Conservation (phyloP, 2,113 vertebrate genomes). For the Amphiprion ocellaris region DNA sequence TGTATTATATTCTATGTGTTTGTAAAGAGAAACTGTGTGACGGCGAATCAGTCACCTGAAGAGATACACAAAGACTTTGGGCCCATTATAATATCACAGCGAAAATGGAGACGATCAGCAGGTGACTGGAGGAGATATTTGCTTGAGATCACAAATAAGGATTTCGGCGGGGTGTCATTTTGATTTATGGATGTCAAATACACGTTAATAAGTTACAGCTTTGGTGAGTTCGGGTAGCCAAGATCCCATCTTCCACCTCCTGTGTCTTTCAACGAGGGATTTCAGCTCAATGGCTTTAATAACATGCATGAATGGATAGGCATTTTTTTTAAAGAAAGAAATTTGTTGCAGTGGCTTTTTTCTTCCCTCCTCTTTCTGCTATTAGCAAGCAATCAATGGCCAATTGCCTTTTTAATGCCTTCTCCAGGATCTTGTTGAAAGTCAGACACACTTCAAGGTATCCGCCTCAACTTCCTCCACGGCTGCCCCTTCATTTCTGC, state of each 20-base stretch:
- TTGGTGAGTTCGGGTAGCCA: conserved; percentile 86
- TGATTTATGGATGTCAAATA: conserved; percentile 81
- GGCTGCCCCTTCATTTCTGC: conserved; percentile 87
- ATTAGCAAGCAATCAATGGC: conserved; percentile 92
- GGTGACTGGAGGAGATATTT: conserved; percentile 29
- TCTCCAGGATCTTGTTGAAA: conserved; percentile 90
- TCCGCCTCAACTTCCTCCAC: conserved; percentile 86
- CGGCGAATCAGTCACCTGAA: neutral
- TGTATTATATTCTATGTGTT: neutral
- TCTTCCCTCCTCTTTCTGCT: conserved; percentile 52
- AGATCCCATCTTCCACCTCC: conserved; percentile 87
- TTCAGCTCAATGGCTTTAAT: conserved; percentile 93
- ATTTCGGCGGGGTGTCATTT: conserved; percentile 53
- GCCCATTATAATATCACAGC: neutral
- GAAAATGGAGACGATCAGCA: conserved; percentile 9
- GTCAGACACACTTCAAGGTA: conserved; percentile 88
- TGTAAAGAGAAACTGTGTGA: conserved; percentile 2
- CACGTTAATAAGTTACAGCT: conserved; percentile 83
- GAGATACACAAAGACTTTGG: neutral
- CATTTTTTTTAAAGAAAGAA: conserved; percentile 86
- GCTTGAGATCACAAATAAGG: conserved; percentile 32
- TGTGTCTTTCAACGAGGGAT: conserved; percentile 87
- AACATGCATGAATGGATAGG: conserved; percentile 92
- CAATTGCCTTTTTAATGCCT: conserved; percentile 92
- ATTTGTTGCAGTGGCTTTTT: conserved; percentile 84